Conservation (phyloP, 1,140 invertebrate genomes). For the Semibalanus balanoides region DNA sequence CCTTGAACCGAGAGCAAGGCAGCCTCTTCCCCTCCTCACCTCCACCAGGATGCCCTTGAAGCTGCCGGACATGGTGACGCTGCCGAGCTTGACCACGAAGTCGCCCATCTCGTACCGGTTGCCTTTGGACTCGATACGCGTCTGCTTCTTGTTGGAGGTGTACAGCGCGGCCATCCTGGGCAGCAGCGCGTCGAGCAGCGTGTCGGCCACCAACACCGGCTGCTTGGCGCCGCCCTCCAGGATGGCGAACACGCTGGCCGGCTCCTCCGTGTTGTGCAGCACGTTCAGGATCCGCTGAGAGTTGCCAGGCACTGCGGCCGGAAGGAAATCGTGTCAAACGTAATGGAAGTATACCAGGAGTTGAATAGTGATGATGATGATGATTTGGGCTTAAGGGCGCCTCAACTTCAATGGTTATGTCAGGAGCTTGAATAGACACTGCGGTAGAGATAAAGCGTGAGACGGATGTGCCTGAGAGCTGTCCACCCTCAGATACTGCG, state of each 20-base stretch:
- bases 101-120: constrained; percentile 74
- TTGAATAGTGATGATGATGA: no score
- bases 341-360: no score
- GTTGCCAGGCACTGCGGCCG: not conserved
- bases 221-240: constrained; percentile 50
- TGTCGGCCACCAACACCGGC: constrained; percentile 66
- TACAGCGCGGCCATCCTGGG: constrained; percentile 75
- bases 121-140: constrained; percentile 73
- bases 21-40: constrained; percentile 35
- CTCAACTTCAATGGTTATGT: not conserved
- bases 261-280: constrained; percentile 87
- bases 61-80: constrained; percentile 77
- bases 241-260: constrained; percentile 81
- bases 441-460: not conserved
- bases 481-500: no score
- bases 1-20: no score
- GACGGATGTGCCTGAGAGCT: not conserved
- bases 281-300: constrained; percentile 62
- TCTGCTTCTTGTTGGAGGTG: constrained; percentile 62
- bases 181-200: constrained; percentile 79
- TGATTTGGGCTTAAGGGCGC: no score
- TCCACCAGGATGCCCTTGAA: constrained; percentile 90
- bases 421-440: not conserved
- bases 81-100: constrained; percentile 86
- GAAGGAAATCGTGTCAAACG: no score